Percentiles rank a stretch among this genome's conserved stretches.
Conservation (phyloP, 53 echinoderm and acorn worm species). For the Holothuria scabra region DNA sequence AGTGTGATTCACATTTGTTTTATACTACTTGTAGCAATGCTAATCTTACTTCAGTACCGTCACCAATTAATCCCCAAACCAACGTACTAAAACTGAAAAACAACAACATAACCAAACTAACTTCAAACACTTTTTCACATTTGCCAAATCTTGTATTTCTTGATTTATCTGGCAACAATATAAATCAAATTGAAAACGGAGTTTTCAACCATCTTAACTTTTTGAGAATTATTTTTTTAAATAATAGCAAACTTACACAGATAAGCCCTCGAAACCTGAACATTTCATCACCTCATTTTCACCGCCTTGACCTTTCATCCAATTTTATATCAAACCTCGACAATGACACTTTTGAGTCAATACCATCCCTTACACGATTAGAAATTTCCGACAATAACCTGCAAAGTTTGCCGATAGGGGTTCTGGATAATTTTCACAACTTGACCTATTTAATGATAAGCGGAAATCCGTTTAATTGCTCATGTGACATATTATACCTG, state of each 20-base stretch:
- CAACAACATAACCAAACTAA: background rate
- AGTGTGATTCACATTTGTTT: background rate
- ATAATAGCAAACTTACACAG: background rate
- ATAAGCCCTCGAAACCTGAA: background rate
- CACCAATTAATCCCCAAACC: background rate
- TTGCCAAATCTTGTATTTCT: background rate
- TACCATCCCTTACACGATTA: background rate
- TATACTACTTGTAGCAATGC: background rate
- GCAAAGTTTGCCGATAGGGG: background rate
- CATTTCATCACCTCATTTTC: background rate
- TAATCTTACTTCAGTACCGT: slow-evolving; percentile 16
- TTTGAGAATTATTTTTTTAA: background rate
- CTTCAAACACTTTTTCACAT: background rate
- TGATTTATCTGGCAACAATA: background rate
- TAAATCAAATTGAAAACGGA: slow-evolving; percentile 4
- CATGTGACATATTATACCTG: slow-evolving; percentile 12
- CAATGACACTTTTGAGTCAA: background rate
- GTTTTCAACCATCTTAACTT: background rate
- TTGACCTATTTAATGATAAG: background rate
- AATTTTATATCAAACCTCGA: background rate
- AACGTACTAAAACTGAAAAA: background rate
- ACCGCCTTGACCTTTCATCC: background rate
- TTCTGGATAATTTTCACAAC: slow-evolving; percentile 19
- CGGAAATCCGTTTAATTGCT: slow-evolving; percentile 33
- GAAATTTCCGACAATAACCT: background rate